Evolutionary conservation across 2,888 invertebrate genomes (phyloP).

Genomic region (Diachrysia chrysitis): DNA sequence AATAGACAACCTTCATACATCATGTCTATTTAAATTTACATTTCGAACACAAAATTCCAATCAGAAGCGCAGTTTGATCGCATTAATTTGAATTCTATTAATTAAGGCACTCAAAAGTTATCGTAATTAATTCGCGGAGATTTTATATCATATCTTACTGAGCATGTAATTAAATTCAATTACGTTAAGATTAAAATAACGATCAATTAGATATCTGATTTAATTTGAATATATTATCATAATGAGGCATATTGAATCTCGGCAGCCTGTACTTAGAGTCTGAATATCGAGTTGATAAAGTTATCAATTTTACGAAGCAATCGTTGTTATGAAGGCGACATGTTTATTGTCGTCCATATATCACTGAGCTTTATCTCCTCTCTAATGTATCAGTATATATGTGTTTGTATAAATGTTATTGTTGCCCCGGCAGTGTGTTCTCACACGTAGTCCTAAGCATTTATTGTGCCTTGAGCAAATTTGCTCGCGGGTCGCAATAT

Average conservation of each 20-base stretch:
- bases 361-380: slow-evolving; percentile 53
- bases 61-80: slow-evolving; percentile 28
- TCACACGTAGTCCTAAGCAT: slow-evolving; percentile 80
- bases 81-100: slow-evolving; percentile 47
- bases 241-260: slow-evolving; percentile 34
- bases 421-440: slow-evolving; percentile 67
- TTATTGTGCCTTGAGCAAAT: slow-evolving; percentile 87
- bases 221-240: slow-evolving; percentile 28
- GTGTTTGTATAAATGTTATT: slow-evolving; percentile 70
- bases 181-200: slow-evolving; percentile 51
- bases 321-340: slow-evolving; percentile 44
- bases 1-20: slow-evolving; percentile 8
- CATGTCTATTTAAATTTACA: slow-evolving; percentile 23
- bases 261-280: slow-evolving; percentile 27
- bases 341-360: slow-evolving; percentile 47
- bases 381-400: slow-evolving; percentile 67
- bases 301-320: slow-evolving; percentile 51
- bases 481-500: slow-evolving; percentile 88
- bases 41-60: slow-evolving; percentile 32
- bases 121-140: slow-evolving; percentile 48
- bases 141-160: slow-evolving; percentile 37
- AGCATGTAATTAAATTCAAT: slow-evolving; percentile 53
- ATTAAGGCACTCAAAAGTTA: slow-evolving; percentile 36
- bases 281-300: slow-evolving; percentile 40
- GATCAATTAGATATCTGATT: slow-evolving; percentile 54